These are phyloP conservation scores for Stylophora pistillata DNA, from an alignment of 64 coral and sea anemone genomes.

Conservation along the genomic window DNA sequence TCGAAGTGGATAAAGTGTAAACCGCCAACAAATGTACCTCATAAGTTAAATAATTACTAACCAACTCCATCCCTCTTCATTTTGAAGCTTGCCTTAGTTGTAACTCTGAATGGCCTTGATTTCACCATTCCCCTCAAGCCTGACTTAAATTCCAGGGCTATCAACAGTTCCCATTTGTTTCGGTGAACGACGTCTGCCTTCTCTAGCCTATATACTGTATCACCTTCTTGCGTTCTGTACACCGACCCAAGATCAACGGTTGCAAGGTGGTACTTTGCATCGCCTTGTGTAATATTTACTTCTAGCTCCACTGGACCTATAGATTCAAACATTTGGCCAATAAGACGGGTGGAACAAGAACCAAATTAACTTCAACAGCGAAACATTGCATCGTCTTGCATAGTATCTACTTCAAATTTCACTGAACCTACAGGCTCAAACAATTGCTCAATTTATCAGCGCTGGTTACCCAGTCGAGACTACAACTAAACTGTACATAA, in stretches of 20 bases:
- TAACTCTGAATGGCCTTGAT: conserved; percentile 42
- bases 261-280: neutral
- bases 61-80: neutral
- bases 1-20: too few relatives aligned
- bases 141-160: conserved; percentile 12
- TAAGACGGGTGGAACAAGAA: too few relatives aligned
- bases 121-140: neutral
- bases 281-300: neutral
- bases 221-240: conserved; percentile 32
- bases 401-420: neutral
- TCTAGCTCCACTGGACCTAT: conserved; percentile 34
- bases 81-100: conserved; percentile 35
- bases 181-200: conserved; percentile 41
- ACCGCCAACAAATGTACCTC: too few relatives aligned
- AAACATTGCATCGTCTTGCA: neutral
- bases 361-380: too few relatives aligned
- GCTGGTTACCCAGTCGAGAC: too few relatives aligned
- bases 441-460: neutral
- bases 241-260: conserved; percentile 34
- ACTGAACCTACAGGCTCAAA: conserved; percentile 2
- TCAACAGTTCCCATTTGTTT: conserved; percentile 47
- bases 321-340: neutral
- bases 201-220: conserved; percentile 46
- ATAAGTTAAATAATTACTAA: neutral
- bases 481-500: too few relatives aligned